A percentile compares a stretch with the other conserved stretches of the same genome.
Conservation (phyloP, 2,888 invertebrate genomes). For the Pinctada fucata region DNA sequence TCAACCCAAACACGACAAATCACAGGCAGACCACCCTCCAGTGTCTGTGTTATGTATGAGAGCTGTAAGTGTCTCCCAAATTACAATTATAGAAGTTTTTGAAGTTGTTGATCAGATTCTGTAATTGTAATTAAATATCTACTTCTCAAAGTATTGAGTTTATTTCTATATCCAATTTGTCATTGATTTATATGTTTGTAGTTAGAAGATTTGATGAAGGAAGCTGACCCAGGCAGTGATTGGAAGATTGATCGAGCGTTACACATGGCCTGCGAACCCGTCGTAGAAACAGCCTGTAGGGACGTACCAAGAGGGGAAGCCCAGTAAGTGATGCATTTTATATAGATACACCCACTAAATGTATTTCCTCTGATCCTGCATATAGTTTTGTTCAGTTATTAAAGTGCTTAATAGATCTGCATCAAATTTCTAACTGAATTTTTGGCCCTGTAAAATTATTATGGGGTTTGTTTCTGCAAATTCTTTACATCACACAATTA, state of each 20-base stretch:
- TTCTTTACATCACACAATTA: too few species aligned
- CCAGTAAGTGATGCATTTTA: conserved; percentile 19
- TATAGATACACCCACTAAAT: too few species aligned
- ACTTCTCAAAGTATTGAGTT: too few species aligned
- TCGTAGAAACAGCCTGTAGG: conserved; percentile 84
- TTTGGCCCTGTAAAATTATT: too few species aligned
- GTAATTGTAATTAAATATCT: too few species aligned
- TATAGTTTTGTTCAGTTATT: too few species aligned
- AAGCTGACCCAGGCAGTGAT: conserved; percentile 95
- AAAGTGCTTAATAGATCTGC: too few species aligned
- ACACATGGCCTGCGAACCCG: conserved; percentile 89
- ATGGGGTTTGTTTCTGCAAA: too few species aligned
- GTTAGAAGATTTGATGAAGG: conserved; percentile 88
- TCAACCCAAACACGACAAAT: conserved; percentile 74
- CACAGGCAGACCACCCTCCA: neutral
- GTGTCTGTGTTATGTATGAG: conserved; percentile 31
- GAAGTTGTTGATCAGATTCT: neutral
- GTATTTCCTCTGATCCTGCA: too few species aligned
- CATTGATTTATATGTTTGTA: conserved; percentile 63
- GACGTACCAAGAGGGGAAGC: conserved; percentile 73
- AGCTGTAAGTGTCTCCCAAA: conserved; percentile 51
- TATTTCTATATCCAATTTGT: too few species aligned
- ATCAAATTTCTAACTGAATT: too few species aligned
- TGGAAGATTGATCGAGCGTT: conserved; percentile 96
- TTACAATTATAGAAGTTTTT: neutral